Evolutionary conservation across 2,797 vertebrate genomes (phyloP).

Genomic region (Crotalus adamanteus): DNA sequence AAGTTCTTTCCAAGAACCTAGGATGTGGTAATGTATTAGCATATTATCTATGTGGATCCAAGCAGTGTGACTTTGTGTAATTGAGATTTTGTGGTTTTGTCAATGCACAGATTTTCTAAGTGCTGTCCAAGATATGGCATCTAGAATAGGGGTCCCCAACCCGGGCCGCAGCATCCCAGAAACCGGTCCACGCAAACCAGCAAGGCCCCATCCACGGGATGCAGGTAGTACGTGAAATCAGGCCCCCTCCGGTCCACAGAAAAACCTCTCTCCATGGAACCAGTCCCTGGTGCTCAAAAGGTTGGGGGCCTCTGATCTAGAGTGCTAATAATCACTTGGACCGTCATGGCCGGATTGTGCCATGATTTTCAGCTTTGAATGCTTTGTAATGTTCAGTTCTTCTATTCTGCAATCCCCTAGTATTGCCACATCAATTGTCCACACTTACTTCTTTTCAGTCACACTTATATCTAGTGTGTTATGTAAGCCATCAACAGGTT

Average conservation of each 20-base stretch:
- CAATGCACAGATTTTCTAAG: background rate
- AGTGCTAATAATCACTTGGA: background rate
- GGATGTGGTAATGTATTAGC: background rate
- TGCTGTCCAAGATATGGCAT: background rate
- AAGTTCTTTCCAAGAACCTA: background rate
- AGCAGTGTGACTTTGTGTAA: background rate
- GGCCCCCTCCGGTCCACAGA: too few species aligned
- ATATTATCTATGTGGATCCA: background rate
- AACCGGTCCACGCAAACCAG: too few species aligned
- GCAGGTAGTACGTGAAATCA: too few species aligned
- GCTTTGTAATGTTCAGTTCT: background rate
- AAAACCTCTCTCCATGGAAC: too few species aligned
- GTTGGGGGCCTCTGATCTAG: background rate
- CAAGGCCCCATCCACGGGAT: too few species aligned
- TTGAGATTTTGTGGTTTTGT: background rate
- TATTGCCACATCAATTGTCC: background rate
- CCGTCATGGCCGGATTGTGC: background rate
- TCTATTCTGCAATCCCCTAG: background rate
- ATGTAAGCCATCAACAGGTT: background rate
- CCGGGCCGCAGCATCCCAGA: too few species aligned
- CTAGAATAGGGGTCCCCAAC: background rate
- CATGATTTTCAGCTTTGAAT: background rate
- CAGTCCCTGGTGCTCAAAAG: too few species aligned
- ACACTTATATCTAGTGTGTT: background rate
- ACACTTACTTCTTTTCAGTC: background rate